Evolutionary conservation across 2,113 vertebrate species (phyloP).

Genomic region (Hepsetus odoe): DNA sequence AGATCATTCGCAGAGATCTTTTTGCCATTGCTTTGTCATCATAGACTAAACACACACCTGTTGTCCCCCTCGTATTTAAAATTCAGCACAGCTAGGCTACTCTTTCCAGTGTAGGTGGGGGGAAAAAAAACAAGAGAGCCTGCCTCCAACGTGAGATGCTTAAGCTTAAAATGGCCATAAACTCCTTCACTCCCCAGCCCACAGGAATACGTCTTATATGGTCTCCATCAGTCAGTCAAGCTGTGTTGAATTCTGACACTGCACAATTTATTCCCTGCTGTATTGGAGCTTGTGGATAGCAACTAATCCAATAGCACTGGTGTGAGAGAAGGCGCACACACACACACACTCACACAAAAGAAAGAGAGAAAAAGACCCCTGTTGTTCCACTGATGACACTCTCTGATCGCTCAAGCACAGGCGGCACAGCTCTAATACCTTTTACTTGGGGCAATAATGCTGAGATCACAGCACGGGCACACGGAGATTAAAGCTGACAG

Average conservation of each 20-base stretch:
- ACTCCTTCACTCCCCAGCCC: background rate
- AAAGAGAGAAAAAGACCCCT: conserved; percentile 32
- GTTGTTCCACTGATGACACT: conserved; percentile 52
- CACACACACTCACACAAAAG: no score
- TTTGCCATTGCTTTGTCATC: background rate
- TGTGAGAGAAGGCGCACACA: background rate
- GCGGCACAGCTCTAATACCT: conserved; percentile 35
- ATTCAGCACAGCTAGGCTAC: background rate
- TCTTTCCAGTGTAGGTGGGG: background rate
- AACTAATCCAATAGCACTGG: conserved; percentile 35
- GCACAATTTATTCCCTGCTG: conserved; percentile 31
- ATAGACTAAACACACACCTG: background rate
- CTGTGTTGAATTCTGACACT: conserved; percentile 34
- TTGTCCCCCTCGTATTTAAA: background rate
- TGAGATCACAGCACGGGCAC: conserved; percentile 42
- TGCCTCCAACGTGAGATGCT: no score
- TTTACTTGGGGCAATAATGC: conserved; percentile 47
- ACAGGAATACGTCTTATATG: conserved; percentile 3
- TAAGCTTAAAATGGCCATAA: conserved; percentile 10
- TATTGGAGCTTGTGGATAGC: conserved; percentile 25
- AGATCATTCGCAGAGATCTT: background rate
- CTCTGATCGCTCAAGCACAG: conserved; percentile 39
- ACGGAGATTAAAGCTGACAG: conserved; percentile 52
- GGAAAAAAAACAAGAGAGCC: background rate
- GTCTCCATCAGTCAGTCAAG: conserved; percentile 18